Evolutionary conservation across 2,888 invertebrate genomes (phyloP).

Genomic region (Seira ritae): DNA sequence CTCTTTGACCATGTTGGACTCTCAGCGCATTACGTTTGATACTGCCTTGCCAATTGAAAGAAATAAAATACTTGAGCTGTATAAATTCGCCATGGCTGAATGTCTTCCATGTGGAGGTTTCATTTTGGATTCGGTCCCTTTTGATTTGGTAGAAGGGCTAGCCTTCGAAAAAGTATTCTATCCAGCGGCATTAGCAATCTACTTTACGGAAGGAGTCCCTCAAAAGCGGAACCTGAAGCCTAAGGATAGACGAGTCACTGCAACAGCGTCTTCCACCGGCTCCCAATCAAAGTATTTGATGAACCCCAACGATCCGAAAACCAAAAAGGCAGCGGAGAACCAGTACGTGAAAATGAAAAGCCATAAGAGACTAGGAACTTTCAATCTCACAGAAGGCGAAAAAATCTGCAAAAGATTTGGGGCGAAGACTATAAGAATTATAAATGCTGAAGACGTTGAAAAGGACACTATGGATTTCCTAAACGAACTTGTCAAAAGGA

Average conservation of each 20-base stretch:
- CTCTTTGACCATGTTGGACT: slow-evolving; percentile 25
- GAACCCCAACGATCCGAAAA: neutral
- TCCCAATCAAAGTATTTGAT: slow-evolving; percentile 1
- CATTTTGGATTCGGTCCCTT: slow-evolving; percentile 61
- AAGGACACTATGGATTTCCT: slow-evolving; percentile 63
- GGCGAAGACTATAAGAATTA: slow-evolving; percentile 59
- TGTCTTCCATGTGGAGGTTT: slow-evolving; percentile 64
- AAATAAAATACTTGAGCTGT: slow-evolving; percentile 64
- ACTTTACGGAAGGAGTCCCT: slow-evolving; percentile 60
- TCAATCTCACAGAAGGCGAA: slow-evolving; percentile 47
- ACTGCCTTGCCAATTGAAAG: slow-evolving; percentile 42
- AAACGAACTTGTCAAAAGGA: slow-evolving; percentile 54
- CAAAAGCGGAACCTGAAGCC: slow-evolving; percentile 19
- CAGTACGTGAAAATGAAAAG: slow-evolving; percentile 24
- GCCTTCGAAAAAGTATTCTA: slow-evolving; percentile 65
- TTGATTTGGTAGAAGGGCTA: slow-evolving; percentile 59
- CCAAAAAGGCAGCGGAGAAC: neutral
- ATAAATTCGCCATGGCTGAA: slow-evolving; percentile 68
- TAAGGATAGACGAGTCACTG: slow-evolving; percentile 16
- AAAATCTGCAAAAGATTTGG: slow-evolving; percentile 60
- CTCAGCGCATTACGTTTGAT: slow-evolving; percentile 40
- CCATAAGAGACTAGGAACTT: slow-evolving; percentile 32
- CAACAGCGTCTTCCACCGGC: neutral
- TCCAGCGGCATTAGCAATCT: slow-evolving; percentile 61
- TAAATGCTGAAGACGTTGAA: slow-evolving; percentile 67